These are phyloP conservation scores for Nymphalis polychloros DNA, from an alignment of 2,888 invertebrate genomes.

Conservation along the genomic window DNA sequence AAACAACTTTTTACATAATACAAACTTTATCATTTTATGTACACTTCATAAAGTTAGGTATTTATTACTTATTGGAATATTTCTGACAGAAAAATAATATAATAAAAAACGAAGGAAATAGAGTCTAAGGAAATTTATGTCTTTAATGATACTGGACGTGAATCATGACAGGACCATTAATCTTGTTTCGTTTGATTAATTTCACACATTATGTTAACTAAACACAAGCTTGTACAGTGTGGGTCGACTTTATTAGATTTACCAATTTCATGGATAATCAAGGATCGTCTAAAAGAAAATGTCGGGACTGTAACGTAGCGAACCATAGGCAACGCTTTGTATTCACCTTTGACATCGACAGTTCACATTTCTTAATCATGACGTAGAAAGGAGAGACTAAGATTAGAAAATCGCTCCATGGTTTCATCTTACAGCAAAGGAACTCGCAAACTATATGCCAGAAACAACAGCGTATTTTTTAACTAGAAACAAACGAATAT, in stretches of 20 bases:
- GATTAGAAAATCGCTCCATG: conserved; percentile 38
- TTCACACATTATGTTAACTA: background rate
- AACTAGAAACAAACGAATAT: too few species aligned
- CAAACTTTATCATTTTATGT: too few species aligned
- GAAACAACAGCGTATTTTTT: conserved; percentile 13
- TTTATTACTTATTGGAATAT: too few species aligned
- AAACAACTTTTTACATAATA: too few species aligned
- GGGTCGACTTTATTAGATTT: background rate
- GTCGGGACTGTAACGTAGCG: conserved; percentile 25
- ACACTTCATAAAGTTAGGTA: too few species aligned
- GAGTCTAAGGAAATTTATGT: too few species aligned
- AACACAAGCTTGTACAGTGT: background rate
- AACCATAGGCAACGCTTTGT: conserved; percentile 20
- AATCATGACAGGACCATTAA: background rate
- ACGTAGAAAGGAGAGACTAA: conserved; percentile 38
- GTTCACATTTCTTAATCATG: conserved; percentile 41
- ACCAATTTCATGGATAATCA: conserved; percentile 21
- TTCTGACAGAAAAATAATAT: too few species aligned
- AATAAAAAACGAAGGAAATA: too few species aligned
- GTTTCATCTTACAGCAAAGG: conserved; percentile 37
- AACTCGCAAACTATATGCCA: conserved; percentile 29
- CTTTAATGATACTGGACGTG: too few species aligned
- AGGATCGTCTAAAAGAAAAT: conserved; percentile 14
- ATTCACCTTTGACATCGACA: conserved; percentile 37
- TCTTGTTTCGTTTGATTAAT: background rate